Base-by-base conservation (phyloP, 2,888 invertebrate species). In the Timandra comae region DNA sequence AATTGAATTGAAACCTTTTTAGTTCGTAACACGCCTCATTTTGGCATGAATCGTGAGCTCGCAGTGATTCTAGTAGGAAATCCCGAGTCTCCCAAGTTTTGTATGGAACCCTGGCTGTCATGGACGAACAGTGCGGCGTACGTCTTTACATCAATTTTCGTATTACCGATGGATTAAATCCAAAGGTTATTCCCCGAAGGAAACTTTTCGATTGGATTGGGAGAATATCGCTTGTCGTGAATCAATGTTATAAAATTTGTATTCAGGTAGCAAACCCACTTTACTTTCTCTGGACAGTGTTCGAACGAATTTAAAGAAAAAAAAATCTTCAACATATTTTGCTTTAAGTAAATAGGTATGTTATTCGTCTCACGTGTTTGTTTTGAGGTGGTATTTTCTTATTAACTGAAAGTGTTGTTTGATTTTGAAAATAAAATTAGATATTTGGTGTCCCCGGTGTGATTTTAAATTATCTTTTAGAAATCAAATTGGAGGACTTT, bases 131-230 rank as follows among this genome's bases (percentile, higher is more conserved):
- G 65, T 63, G 72, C 56, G 69, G 69, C 53, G 62, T 59, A 68
- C 63, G 73, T 70, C 77, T 77, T 77, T 77, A 82, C 81, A 80
- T 80, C 81, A 82, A 81, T 84, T 84, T 82, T 84, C 80, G 78
- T 79, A 81, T 84, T 84, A 84, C 78, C 78, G 64, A 84, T 76
- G 80, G 82, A 84, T 84, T 84, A 81, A 80, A 81, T 76, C 73
- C 66, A 72, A 73, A 74, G 78, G 74, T 78, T 74, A 71, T 70
- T 65, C 68, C 66, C 66, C 64, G 54, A 56, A 60, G 69, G 60
- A 73, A 78, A 78, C 64, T 79, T 76, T 70, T 58, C 74, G 70
- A 79, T 82, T 80, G 76, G 78, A 75, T 75, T 71, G 67, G 24
- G 24, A 10, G 69, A 65, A 66, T 58, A 56, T 62, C 51, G 56